A percentile compares a stretch with the other conserved stretches of the same genome.
phyloP scores from a whole-genome alignment of 2,888 invertebrate species.

The Minunthozetes semirufus region DNA sequence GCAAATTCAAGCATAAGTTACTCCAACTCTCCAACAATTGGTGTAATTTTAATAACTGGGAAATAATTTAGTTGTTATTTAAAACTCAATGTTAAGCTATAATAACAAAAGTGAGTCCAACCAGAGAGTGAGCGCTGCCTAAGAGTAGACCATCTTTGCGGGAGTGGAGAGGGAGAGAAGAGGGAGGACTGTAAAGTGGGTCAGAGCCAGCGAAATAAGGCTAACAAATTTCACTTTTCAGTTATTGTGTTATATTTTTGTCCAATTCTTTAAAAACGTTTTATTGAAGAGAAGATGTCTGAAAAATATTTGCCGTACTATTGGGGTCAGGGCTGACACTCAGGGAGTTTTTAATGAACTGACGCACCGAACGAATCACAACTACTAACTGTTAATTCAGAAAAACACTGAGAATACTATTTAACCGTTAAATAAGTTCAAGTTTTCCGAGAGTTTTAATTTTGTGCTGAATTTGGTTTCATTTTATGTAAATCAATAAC shows the following conservation, averaged over 20 bases:
- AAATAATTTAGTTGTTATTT: conserved; percentile 21
- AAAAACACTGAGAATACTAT: background rate
- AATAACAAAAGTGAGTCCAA: background rate
- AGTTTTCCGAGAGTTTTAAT: background rate
- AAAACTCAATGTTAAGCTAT: background rate
- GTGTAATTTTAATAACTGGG: conserved; percentile 4
- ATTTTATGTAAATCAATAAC: background rate
- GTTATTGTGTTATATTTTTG: conserved; percentile 27
- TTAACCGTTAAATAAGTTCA: background rate
- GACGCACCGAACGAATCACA: background rate
- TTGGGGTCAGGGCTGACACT: conserved; percentile 11
- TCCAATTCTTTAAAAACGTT: conserved; percentile 7
- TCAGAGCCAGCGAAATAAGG: conserved; percentile 26
- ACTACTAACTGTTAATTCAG: background rate
- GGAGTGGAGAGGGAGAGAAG: conserved; percentile 23
- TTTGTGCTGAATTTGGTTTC: background rate
- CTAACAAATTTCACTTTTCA: conserved; percentile 31
- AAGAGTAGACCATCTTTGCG: background rate
- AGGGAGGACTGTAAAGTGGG: conserved; percentile 26
- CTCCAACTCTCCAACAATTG: conserved; percentile 9
- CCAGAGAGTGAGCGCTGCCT: background rate
- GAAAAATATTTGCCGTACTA: background rate
- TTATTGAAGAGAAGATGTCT: conserved; percentile 10
- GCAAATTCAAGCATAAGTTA: conserved; percentile 18
- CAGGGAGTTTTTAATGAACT: background rate